Percentiles rank a stretch among this genome's conserved stretches.
phyloP scores from a whole-genome alignment of 2,797 vertebrate species.

The Simalia tracyae region DNA sequence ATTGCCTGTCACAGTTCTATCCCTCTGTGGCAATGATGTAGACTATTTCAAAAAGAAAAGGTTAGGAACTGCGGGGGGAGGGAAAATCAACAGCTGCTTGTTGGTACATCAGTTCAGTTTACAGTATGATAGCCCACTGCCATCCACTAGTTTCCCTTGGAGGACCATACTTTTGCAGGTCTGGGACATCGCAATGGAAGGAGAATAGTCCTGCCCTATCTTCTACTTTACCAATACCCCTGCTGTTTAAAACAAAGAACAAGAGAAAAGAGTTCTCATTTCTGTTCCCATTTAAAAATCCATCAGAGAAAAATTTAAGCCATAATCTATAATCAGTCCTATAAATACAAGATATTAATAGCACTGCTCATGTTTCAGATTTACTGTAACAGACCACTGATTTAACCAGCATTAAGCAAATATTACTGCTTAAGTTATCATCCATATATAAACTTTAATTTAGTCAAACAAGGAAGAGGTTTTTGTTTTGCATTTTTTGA shows the following conservation, averaged over 20 bases:
- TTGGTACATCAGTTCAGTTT: not conserved
- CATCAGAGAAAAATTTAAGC: not conserved
- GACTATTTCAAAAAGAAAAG: constrained; percentile 6
- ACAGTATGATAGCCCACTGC: not conserved
- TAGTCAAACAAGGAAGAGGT: constrained; percentile 8
- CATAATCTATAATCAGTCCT: not conserved
- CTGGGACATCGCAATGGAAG: not conserved
- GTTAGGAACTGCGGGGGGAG: not conserved
- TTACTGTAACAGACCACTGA: not conserved
- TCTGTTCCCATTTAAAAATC: not conserved
- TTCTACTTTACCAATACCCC: not conserved
- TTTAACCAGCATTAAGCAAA: not conserved
- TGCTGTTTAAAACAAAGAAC: not conserved
- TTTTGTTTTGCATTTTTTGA: not conserved
- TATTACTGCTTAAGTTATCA: not conserved
- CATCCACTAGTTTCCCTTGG: not conserved
- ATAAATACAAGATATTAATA: not conserved
- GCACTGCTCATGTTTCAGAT: not conserved
- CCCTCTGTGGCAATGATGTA: not conserved
- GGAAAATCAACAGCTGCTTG: not conserved
- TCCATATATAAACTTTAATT: not conserved
- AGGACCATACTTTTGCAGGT: not conserved
- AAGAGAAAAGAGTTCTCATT: not conserved
- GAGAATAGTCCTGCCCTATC: not conserved
- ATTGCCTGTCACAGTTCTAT: not conserved